Percentiles rank a stretch among this genome's conserved stretches.
Conservation (phyloP, 1,140 invertebrate species). For the Drosophila ogumai region DNA sequence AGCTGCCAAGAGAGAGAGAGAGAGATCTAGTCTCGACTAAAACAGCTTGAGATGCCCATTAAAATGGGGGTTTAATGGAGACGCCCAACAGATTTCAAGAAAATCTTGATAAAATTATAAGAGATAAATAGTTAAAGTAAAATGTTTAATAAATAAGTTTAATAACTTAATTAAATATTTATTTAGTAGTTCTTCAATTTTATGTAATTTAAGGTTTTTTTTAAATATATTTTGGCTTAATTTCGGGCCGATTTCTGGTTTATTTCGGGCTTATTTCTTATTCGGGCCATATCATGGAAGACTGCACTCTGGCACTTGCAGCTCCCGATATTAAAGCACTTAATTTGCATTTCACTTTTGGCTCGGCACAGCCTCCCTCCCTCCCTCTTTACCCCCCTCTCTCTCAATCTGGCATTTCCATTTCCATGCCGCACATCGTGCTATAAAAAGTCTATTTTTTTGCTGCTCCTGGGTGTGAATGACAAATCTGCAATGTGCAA, state of each 20-base stretch:
- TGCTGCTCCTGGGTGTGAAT: slow-evolving; percentile 41
- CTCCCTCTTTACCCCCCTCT: not conserved
- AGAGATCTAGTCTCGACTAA: slow-evolving; percentile 12
- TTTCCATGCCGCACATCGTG: slow-evolving; percentile 37
- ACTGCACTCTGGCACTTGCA: slow-evolving; percentile 28
- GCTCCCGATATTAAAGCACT: slow-evolving; percentile 44
- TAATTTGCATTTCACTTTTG: slow-evolving; percentile 51
- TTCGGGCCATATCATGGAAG: slow-evolving; percentile 30
- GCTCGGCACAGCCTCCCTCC: slow-evolving; percentile 5
- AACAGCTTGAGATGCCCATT: slow-evolving; percentile 27
- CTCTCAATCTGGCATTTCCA: slow-evolving; percentile 12
- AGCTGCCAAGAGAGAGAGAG: slow-evolving; percentile 23
- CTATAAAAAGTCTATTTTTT: slow-evolving; percentile 35
- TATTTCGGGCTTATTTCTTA: not conserved
- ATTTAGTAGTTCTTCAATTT: not conserved
- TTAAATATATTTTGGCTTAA: not conserved
- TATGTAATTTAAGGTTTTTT: not conserved
- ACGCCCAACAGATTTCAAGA: not conserved
- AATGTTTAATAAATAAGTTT: too few relatives aligned
- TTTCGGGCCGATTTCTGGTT: not conserved
- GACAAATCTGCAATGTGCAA: slow-evolving; percentile 58
- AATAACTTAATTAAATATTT: too few relatives aligned
- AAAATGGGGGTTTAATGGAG: slow-evolving; percentile 1
- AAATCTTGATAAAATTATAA: too few relatives aligned
- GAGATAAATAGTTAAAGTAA: too few relatives aligned